These are phyloP conservation scores for Drosophila ohnishii DNA, from an alignment of 1,140 invertebrate species.

Conservation along the genomic window DNA sequence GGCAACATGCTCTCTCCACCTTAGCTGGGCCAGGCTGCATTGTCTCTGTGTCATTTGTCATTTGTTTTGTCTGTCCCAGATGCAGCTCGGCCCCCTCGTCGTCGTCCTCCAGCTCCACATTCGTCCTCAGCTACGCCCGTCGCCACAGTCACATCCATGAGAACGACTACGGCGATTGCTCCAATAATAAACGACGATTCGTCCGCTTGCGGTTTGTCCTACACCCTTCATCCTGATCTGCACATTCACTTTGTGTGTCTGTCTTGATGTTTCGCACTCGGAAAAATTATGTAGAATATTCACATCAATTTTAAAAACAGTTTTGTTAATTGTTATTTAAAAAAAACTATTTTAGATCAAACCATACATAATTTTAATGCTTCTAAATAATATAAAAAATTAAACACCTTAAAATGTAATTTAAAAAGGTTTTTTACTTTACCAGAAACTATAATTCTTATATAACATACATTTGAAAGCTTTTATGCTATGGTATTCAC, in stretches of 20 bases:
- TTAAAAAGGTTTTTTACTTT: too few relatives aligned
- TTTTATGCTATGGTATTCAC: background rate
- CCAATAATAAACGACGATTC: conserved; percentile 66
- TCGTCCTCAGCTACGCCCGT: conserved; percentile 72
- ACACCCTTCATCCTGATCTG: conserved; percentile 14
- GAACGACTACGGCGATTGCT: conserved; percentile 34
- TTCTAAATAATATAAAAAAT: too few relatives aligned
- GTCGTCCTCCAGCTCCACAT: conserved; percentile 63
- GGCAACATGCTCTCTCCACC: background rate
- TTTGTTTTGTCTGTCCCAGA: conserved; percentile 52
- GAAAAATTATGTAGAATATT: background rate
- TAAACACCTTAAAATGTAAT: too few relatives aligned
- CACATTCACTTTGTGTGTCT: conserved; percentile 6
- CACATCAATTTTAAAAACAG: background rate
- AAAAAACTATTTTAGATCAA: background rate
- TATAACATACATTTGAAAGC: too few relatives aligned
- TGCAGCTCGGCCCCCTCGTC: conserved; percentile 60
- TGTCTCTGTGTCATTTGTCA: conserved; percentile 19
- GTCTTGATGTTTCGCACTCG: conserved; percentile 29
- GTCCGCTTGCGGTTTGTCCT: conserved; percentile 71
- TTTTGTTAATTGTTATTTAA: background rate
- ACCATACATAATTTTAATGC: background rate
- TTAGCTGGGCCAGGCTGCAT: conserved; percentile 16
- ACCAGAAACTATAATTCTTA: too few relatives aligned
- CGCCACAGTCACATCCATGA: conserved; percentile 74